Percentiles rank a stretch among this genome's conserved stretches.
Conservation (phyloP, 2,113 vertebrate genomes). For the Ariopsis seemanni region DNA sequence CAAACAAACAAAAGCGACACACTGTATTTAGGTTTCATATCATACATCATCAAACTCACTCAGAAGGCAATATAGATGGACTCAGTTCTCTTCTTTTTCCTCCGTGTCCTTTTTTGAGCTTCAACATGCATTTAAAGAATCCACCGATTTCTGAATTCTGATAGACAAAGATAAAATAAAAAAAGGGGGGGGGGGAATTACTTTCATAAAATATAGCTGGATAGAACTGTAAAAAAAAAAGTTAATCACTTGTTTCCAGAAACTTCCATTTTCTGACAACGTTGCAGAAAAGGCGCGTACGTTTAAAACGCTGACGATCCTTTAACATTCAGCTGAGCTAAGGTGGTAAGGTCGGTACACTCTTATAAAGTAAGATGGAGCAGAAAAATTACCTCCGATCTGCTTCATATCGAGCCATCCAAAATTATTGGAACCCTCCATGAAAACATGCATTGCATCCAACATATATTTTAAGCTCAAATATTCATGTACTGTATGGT, state of each 20-base stretch:
- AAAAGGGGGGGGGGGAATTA: neutral
- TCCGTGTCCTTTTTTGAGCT: neutral
- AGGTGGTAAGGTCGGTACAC: neutral
- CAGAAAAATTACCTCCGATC: neutral
- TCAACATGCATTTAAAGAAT: conserved; percentile 62
- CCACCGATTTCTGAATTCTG: conserved; percentile 65
- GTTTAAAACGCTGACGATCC: neutral
- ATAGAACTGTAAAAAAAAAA: neutral
- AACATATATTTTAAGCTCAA: neutral
- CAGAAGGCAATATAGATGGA: neutral
- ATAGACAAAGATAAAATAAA: neutral
- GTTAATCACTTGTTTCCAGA: neutral
- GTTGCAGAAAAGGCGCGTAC: neutral
- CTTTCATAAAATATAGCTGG: neutral
- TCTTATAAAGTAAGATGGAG: neutral
- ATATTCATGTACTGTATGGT: neutral
- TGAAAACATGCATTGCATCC: neutral
- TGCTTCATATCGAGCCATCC: neutral
- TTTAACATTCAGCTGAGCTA: neutral
- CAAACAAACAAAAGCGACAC: neutral
- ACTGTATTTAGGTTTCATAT: neutral
- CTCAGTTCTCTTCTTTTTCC: conserved; percentile 37
- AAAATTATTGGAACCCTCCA: neutral
- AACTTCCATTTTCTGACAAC: neutral
- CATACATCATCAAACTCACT: conserved; percentile 23